Conservation (phyloP, 2,888 invertebrate species). For the Gerris lacustris region DNA sequence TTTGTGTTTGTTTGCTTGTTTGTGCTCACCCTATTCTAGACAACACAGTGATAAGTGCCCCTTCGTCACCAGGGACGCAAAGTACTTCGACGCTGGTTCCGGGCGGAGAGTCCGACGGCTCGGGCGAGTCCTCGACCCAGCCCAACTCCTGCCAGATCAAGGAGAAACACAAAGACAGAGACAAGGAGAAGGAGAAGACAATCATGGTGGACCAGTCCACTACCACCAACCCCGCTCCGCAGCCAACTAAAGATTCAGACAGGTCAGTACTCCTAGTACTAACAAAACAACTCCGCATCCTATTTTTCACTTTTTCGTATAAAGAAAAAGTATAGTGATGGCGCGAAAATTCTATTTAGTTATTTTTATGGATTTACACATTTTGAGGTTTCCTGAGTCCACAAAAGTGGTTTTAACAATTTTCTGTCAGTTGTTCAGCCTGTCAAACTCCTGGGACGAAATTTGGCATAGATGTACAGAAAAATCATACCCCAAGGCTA, state of each 20-base stretch:
- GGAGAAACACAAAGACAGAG: not conserved
- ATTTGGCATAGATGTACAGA: no score
- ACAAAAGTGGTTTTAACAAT: no score
- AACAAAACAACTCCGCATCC: no score
- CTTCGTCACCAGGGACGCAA: conserved; percentile 59
- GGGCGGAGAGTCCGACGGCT: not conserved
- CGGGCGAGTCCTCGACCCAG: not conserved
- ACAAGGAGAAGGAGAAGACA: not conserved
- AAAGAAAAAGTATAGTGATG: no score
- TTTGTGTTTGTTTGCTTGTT: not conserved
- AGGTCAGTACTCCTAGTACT: not conserved
- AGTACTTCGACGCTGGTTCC: conserved; percentile 57
- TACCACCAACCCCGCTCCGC: not conserved
- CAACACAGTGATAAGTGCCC: conserved; percentile 43
- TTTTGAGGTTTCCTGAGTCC: no score
- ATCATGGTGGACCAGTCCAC: not conserved
- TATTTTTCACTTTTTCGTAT: no score
- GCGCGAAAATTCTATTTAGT: no score
- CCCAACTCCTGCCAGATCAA: no score
- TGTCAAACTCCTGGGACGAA: no score
- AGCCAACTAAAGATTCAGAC: not conserved
- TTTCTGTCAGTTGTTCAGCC: no score
- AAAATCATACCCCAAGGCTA: no score
- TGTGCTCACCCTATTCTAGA: conserved; percentile 32
- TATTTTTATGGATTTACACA: no score